Percentiles rank a stretch among this genome's conserved stretches.
phyloP scores from a whole-genome alignment of 2,888 invertebrate species.

The Nephrotoma appendiculata region DNA sequence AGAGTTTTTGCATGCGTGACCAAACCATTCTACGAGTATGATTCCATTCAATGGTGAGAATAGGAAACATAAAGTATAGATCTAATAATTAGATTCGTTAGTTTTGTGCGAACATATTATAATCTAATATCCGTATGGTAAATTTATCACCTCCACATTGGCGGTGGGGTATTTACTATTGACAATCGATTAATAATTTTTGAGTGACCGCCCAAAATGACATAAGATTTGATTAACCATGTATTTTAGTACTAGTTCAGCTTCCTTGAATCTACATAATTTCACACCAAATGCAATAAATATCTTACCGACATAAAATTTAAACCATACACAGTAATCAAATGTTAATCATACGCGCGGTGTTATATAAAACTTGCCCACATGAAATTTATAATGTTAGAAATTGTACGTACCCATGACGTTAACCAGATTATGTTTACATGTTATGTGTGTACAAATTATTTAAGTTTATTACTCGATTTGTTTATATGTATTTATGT shows the following conservation, averaged over 20 bases:
- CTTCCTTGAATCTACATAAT: neutral
- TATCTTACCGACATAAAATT: neutral
- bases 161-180: neutral
- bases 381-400: neutral
- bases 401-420: neutral
- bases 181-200: neutral
- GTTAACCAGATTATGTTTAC: neutral
- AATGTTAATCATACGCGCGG: neutral
- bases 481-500: neutral
- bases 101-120: neutral
- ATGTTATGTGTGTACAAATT: neutral
- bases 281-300: neutral
- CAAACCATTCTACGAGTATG: neutral
- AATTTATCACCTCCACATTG: neutral
- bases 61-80: neutral
- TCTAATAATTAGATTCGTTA: neutral
- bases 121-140: neutral
- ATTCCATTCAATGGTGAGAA: neutral
- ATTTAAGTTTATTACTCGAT: neutral
- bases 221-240: neutral
- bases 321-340: neutral
- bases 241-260: neutral
- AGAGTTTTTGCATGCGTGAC: neutral
- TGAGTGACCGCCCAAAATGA: neutral
- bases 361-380: neutral